phyloP scores from a whole-genome alignment of 1,140 invertebrate species.

The Scylla paramamosain region DNA sequence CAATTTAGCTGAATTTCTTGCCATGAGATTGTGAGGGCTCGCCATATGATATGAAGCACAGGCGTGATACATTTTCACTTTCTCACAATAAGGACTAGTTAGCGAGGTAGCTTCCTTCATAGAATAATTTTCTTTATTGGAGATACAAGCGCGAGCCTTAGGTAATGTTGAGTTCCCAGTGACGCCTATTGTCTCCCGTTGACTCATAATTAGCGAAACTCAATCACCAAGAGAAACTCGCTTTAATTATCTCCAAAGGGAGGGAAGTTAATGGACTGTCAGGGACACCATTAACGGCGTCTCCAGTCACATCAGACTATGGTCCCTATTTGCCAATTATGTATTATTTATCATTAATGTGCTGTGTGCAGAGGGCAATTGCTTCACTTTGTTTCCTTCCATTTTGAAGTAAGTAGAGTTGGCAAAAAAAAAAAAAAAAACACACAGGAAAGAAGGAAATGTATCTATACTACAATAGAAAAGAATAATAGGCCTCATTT shows the following conservation, averaged over 20 bases:
- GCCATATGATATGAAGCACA: too few relatives aligned
- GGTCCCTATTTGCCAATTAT: background rate
- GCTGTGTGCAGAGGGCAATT: background rate
- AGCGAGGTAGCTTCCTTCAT: too few relatives aligned
- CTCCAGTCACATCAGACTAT: background rate
- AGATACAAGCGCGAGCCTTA: background rate
- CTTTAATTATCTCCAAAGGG: background rate
- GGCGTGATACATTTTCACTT: too few relatives aligned
- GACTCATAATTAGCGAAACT: slow-evolving; percentile 23
- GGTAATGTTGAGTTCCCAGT: background rate
- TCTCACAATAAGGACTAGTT: too few relatives aligned
- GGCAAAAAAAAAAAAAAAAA: too few relatives aligned
- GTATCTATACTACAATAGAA: too few relatives aligned
- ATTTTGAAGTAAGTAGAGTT: too few relatives aligned
- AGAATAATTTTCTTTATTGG: too few relatives aligned
- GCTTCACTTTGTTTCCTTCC: background rate
- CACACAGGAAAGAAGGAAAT: too few relatives aligned
- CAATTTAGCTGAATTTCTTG: too few relatives aligned
- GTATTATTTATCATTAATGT: background rate
- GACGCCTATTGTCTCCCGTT: background rate
- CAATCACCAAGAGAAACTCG: background rate
- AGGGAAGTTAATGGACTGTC: background rate
- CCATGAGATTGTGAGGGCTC: too few relatives aligned
- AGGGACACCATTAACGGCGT: background rate
- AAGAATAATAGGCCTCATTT: too few relatives aligned